Evolutionary conservation across 1,140 invertebrate species (phyloP), one percentile per base, ranked within the genome.

Genomic region (Drosophila lacertosa): DNA sequence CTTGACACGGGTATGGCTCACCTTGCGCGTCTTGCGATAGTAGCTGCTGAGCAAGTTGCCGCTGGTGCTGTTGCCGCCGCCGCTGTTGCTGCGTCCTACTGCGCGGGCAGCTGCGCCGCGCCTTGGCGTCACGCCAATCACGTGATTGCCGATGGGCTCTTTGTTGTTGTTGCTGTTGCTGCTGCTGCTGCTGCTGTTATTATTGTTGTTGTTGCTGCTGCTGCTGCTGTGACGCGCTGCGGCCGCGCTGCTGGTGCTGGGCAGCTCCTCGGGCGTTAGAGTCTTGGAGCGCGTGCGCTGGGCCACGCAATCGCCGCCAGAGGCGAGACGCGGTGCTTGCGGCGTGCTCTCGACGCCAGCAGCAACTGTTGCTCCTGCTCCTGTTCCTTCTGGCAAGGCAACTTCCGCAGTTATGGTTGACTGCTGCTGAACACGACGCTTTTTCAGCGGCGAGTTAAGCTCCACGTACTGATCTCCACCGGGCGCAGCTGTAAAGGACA

Each of bases 211-310:
- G n/a, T n/a, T n/a, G 7, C 22, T 57, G 3, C 16, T 44, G 29
- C 39, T 59, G 16, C 50, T 45, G 18, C 45, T 48, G 10, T 55
- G 48, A 24, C 70, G 64, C 11, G 69, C 79, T 10, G 79, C 81
- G 5, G 74, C 70, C 32, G 77, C 71, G 39, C 68, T 72, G 55
- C 80, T 90, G 2, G 77, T 89, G 45, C 71, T 81, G 0, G 82
- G 89, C 42, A 74, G 24, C 39, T 89, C 86, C 55, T 91, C 86
- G 4, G 86, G 89, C 10, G 86, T 82, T 18, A 79, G 50, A 32
- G 89, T 91, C 40, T 91, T 91, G 10, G 90, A 91, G n/a, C 90
- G 89, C 10, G 90, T 91, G 29, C 90, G 83, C 71, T 89, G 89
- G 13, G 90, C 90, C 37, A 91, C 88, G 65, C 89, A 91, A 65